Conservation (phyloP, 1,140 invertebrate genomes). For the Drosophila persimilis region DNA sequence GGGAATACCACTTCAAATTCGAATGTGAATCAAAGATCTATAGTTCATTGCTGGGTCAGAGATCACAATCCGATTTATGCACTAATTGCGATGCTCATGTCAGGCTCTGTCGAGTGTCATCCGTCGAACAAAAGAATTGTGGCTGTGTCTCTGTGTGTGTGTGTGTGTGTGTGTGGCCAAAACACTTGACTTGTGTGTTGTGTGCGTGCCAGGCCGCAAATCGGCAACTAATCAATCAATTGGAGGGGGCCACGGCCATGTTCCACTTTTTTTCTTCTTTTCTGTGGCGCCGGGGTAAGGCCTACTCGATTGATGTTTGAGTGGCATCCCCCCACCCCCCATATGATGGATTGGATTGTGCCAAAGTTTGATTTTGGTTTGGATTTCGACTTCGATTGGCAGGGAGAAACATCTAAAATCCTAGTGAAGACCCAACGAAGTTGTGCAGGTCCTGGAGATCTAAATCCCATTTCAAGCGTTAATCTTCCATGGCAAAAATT, state of each 20-base stretch:
- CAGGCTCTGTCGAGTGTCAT: constrained; percentile 31
- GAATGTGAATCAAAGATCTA: constrained; percentile 39
- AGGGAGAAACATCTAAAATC: neutral
- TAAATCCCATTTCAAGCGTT: constrained; percentile 46
- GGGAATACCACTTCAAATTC: constrained; percentile 34
- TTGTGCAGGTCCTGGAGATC: neutral
- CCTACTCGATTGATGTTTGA: neutral
- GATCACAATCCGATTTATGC: constrained; percentile 48
- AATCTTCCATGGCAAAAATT: constrained; percentile 47
- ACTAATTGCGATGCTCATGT: constrained; percentile 64
- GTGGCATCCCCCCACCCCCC: neutral
- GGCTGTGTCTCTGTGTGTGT: too few relatives aligned
- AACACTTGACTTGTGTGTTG: constrained; percentile 56
- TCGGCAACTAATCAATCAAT: constrained; percentile 67
- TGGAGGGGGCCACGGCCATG: neutral
- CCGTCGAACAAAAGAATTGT: constrained; percentile 39
- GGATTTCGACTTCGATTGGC: neutral
- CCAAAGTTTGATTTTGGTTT: constrained; percentile 26
- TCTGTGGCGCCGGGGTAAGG: neutral
- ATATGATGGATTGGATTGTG: constrained; percentile 41
- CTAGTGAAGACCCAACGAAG: neutral
- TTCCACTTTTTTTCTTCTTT: neutral
- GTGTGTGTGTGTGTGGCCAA: constrained; percentile 13
- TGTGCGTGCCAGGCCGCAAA: constrained; percentile 33
- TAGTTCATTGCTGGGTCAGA: constrained; percentile 27